Percentiles rank a stretch among this genome's conserved stretches.
phyloP scores from a whole-genome alignment of 2,888 invertebrate genomes.

The Erebia ligea region DNA sequence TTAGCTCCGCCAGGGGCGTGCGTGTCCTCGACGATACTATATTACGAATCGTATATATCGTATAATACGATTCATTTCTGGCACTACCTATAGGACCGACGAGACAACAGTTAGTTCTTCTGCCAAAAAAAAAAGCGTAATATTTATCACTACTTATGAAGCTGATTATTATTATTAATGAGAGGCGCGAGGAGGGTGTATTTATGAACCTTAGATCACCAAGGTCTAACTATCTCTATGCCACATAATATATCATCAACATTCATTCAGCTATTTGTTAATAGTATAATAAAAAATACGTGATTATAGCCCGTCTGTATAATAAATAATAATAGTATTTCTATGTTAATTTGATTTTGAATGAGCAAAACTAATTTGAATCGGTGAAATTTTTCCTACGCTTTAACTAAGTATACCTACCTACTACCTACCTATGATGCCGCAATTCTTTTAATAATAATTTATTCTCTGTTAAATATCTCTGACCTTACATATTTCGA shows the following conservation, averaged over 20 bases:
- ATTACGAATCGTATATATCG: no score
- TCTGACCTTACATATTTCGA: no score
- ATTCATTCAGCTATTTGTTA: not conserved
- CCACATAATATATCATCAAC: not conserved
- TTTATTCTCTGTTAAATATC: not conserved
- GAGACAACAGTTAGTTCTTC: no score
- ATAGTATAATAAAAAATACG: not conserved
- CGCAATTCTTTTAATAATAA: not conserved
- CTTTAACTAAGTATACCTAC: no score
- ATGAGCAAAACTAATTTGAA: not conserved
- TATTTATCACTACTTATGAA: no score
- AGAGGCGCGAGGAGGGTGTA: no score
- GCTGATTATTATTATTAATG: no score
- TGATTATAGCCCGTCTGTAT: not conserved
- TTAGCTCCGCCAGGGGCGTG: no score
- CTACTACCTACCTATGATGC: not conserved
- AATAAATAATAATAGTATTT: not conserved
- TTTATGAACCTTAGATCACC: not conserved
- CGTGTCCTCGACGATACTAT: no score
- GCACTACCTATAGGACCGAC: no score
- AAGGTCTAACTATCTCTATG: not conserved
- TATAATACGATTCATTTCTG: no score
- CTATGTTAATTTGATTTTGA: not conserved
- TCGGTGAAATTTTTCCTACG: slow-evolving; percentile 1
- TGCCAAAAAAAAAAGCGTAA: no score